Evolutionary conservation across 2,797 vertebrate genomes (phyloP).

Genomic region (Rhyacichthys aspro): DNA sequence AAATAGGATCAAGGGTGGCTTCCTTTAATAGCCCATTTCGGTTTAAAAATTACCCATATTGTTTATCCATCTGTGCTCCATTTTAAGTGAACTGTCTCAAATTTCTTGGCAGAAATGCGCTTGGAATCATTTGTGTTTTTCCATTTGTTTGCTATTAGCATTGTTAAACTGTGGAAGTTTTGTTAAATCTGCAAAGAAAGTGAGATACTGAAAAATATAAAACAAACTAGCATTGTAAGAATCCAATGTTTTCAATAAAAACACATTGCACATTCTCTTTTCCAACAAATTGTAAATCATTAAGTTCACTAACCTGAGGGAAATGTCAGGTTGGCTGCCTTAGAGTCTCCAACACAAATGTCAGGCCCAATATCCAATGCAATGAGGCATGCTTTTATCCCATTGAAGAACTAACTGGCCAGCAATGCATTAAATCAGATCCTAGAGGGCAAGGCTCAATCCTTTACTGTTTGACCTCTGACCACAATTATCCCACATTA

Average conservation of each 20-base stretch:
- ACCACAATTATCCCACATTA: neutral
- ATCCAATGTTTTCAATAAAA: too few species aligned
- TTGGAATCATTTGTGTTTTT: too few species aligned
- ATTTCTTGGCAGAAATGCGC: too few species aligned
- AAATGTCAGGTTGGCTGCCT: constrained; percentile 15
- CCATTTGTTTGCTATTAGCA: too few species aligned
- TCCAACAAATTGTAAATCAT: constrained; percentile 9
- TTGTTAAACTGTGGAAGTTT: too few species aligned
- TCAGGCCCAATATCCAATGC: constrained; percentile 1
- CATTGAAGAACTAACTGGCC: neutral
- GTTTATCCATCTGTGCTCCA: neutral
- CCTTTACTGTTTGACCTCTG: constrained; percentile 9
- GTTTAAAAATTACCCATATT: constrained; percentile 9
- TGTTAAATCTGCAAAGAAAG: too few species aligned
- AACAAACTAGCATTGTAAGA: too few species aligned
- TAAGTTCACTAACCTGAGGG: neutral
- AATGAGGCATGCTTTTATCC: constrained; percentile 13
- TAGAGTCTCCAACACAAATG: constrained; percentile 5
- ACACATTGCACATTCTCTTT: neutral
- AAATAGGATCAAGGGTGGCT: constrained; percentile 18
- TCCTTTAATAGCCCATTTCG: constrained; percentile 7
- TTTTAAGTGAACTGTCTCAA: neutral
- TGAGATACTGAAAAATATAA: too few species aligned
- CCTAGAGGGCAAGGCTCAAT: constrained; percentile 12
- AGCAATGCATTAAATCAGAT: constrained; percentile 36